Conservation (phyloP, 2,113 vertebrate genomes). For the Aegypius monachus region DNA sequence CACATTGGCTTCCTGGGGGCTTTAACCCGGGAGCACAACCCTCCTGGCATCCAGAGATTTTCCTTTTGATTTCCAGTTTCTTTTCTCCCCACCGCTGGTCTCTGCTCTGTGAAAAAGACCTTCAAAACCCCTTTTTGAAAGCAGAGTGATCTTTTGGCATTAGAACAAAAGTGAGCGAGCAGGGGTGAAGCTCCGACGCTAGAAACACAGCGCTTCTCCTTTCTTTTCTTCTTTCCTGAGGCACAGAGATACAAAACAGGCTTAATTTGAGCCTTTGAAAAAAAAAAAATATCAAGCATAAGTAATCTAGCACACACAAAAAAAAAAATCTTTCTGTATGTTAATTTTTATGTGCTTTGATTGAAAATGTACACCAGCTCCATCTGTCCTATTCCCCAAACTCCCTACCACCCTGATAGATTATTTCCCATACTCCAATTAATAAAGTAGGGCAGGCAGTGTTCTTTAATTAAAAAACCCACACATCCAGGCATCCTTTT, state of each 20-base stretch:
- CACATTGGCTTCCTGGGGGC: rapidly evolving
- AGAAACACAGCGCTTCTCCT: background rate
- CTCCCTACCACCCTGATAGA: constrained; percentile 35
- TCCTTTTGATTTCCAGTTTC: background rate
- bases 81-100: background rate
- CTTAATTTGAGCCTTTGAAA: constrained; percentile 12
- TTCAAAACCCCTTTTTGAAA: background rate
- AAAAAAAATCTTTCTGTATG: background rate
- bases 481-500: constrained; percentile 19
- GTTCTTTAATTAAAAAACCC: constrained; percentile 53
- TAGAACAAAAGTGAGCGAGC: background rate
- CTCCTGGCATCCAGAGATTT: background rate
- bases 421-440: constrained; percentile 52
- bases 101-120: background rate
- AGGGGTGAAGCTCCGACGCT: background rate
- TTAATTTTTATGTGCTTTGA: constrained; percentile 54
- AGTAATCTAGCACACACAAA: background rate
- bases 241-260: constrained; percentile 14
- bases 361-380: constrained; percentile 41
- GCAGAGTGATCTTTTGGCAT: background rate
- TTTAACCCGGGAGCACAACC: background rate
- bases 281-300: background rate
- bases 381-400: constrained; percentile 58
- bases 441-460: constrained; percentile 61
- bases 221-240: constrained; percentile 1